These are phyloP conservation scores for Nasonovia ribisnigri DNA, from an alignment of 2,888 invertebrate species.

Conservation along the genomic window DNA sequence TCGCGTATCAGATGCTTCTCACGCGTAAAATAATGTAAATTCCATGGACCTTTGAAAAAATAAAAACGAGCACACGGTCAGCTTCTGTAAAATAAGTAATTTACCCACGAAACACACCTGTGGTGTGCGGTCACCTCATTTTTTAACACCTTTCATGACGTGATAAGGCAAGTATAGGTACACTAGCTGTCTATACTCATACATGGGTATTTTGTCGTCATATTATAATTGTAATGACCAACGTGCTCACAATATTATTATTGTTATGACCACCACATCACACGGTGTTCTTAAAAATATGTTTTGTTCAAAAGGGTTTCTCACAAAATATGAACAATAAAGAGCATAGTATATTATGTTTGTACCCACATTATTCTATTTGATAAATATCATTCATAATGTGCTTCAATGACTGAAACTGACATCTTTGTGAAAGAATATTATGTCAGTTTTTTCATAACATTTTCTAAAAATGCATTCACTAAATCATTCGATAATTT, in stretches of 20 bases:
- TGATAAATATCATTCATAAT: background rate
- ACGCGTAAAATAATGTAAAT: background rate
- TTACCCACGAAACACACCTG: constrained; percentile 8
- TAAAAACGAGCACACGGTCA: background rate
- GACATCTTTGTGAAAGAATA: background rate
- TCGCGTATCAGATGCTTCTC: background rate
- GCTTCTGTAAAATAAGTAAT: background rate
- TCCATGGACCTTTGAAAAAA: background rate
- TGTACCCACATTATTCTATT: background rate
- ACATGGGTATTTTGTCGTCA: background rate
- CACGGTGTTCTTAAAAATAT: background rate
- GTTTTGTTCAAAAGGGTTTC: background rate
- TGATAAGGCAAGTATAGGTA: background rate
- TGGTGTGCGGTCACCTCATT: background rate
- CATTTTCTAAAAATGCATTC: background rate
- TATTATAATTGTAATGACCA: background rate
- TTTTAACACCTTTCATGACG: background rate
- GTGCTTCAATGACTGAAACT: background rate
- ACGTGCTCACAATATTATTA: background rate
- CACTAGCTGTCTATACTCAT: background rate
- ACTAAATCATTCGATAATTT: background rate
- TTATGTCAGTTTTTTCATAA: background rate
- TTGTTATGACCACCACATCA: background rate
- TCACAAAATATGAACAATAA: background rate
- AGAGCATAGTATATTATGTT: background rate